These are phyloP conservation scores for Shinisaurus crocodilurus DNA, from an alignment of 2,113 vertebrate species.

Conservation along the genomic window DNA sequence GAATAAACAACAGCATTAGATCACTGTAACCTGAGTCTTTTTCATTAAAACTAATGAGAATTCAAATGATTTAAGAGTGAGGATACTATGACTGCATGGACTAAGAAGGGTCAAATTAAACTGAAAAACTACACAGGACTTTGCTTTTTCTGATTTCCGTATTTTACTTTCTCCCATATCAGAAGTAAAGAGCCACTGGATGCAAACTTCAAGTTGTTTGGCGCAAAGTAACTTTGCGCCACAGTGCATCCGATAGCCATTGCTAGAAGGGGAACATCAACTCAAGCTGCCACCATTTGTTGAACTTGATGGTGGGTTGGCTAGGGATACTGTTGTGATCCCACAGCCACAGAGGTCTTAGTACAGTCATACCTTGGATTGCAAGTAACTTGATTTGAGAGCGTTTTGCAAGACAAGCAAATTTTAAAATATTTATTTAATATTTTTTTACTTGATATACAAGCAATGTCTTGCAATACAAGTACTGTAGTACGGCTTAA, in stretches of 20 bases:
- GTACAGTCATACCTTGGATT: not conserved
- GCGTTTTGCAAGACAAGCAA: no score
- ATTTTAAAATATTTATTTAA: no score
- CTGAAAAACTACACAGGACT: not conserved
- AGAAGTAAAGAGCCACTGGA: not conserved
- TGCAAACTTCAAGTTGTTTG: no score
- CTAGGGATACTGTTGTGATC: not conserved
- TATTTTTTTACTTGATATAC: no score
- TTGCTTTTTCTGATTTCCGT: not conserved
- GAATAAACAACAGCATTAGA: constrained; percentile 20
- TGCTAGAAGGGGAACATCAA: no score
- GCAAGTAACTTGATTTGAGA: no score
- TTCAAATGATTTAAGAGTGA: constrained; percentile 9
- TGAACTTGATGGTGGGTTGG: not conserved
- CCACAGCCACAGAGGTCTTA: not conserved
- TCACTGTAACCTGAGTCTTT: constrained; percentile 17
- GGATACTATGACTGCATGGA: not conserved
- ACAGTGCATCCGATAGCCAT: no score
- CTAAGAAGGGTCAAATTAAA: not conserved
- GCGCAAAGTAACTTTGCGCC: no score
- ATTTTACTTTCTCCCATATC: not conserved
- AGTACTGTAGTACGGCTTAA: no score
- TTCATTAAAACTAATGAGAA: constrained; percentile 31
- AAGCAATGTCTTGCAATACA: no score
- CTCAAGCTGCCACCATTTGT: not conserved